These are phyloP conservation scores for Nerophis ophidion DNA, from an alignment of 2,113 vertebrate species.

Conservation along the genomic window DNA sequence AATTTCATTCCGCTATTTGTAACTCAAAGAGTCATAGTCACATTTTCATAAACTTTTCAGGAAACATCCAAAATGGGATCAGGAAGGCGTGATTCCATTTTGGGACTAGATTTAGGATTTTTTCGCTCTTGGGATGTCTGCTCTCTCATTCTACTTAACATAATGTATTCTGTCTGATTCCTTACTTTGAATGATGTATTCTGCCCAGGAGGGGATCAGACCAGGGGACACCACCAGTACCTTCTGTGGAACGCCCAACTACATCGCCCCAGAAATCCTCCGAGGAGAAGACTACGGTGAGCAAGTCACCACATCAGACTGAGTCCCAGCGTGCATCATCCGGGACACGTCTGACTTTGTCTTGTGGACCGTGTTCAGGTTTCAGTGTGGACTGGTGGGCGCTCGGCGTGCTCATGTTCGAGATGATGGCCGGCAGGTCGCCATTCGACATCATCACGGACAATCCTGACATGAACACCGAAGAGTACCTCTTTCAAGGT, in stretches of 20 bases:
- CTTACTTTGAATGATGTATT: neutral
- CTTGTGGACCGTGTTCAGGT: constrained; percentile 62
- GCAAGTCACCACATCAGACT: constrained; percentile 12
- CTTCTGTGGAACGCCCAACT: constrained; percentile 97
- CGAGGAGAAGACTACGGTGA: constrained; percentile 96
- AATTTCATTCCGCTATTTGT: no score
- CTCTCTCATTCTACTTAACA: constrained; percentile 9
- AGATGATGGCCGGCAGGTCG: constrained; percentile 98
- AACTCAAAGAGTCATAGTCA: no score
- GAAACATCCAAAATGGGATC: no score
- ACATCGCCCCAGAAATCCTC: constrained; percentile 96
- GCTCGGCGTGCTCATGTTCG: constrained; percentile 95
- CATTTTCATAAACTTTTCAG: no score
- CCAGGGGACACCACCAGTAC: constrained; percentile 98
- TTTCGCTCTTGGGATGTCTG: no score
- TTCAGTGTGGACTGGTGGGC: constrained; percentile 99
- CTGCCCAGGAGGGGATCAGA: constrained; percentile 87
- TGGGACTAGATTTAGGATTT: no score
- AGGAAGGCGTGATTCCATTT: no score
- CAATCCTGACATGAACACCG: constrained; percentile 99
- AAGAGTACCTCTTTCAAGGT: constrained; percentile 99
- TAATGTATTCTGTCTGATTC: constrained; percentile 6
- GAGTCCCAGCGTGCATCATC: no score
- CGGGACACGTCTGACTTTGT: no score
- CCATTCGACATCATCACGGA: constrained; percentile 97